A percentile compares a stretch with the other conserved stretches of the same genome.
Conservation (phyloP, 2,113 vertebrate genomes). For the Sceloporus undulatus region DNA sequence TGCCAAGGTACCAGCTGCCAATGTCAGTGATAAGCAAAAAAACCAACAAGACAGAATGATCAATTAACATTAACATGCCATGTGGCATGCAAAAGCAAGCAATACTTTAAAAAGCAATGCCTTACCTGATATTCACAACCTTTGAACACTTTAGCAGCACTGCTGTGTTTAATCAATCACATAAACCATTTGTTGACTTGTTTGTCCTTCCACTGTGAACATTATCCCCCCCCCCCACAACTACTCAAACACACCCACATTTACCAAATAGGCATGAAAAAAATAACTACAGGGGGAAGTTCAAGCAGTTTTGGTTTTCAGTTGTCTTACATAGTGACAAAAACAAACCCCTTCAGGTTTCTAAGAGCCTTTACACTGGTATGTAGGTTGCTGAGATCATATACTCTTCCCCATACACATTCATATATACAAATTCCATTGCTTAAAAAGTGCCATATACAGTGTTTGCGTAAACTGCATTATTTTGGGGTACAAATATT, state of each 20-base stretch:
- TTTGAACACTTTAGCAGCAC: neutral
- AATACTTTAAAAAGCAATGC: no score
- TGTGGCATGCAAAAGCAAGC: neutral
- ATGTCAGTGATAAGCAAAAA: neutral
- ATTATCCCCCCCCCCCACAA: neutral
- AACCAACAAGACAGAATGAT: neutral
- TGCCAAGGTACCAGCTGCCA: neutral
- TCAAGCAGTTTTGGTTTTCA: neutral
- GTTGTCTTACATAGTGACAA: neutral
- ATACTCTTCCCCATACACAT: no score
- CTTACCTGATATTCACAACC: neutral
- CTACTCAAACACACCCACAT: slow-evolving; percentile 10
- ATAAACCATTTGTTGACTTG: slow-evolving; percentile 7
- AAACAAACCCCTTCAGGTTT: neutral
- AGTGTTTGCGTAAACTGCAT: neutral
- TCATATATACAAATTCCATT: neutral
- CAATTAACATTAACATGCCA: neutral
- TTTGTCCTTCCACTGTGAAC: slow-evolving; percentile 43
- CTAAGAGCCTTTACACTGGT: neutral
- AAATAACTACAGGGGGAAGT: slow-evolving; percentile 16
- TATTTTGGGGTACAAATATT: no score
- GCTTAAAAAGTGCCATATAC: neutral
- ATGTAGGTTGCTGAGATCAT: no score
- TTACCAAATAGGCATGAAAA: neutral
- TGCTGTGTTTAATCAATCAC: slow-evolving; percentile 34